Evolutionary conservation across 92 coral and sea anemone species (phyloP), one percentile per base, ranked within the genome.

Genomic region (Pocillopora grandis): DNA sequence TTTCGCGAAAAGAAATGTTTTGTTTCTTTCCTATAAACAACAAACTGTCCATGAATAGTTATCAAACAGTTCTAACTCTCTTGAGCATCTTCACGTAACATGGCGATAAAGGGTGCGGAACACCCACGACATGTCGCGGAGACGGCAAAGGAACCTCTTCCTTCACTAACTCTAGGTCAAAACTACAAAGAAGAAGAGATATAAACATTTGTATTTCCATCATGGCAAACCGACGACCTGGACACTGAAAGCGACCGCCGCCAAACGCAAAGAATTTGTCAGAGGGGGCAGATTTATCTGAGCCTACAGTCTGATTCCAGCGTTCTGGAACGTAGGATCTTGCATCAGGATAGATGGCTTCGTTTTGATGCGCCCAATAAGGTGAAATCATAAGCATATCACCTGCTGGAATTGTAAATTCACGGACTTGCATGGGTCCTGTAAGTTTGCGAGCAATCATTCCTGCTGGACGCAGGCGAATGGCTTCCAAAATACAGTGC

Each of bases 211-310:
- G 88, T 11, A 88, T 84, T 76, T 88, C 91, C 91, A 88, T 78
- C 91, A 88, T 77, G 55, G 91, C 91, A 84, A 88, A 88, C 76
- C 67, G 65, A 19, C 91, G 91, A 52, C 91, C 91, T 2, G 91
- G 91, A 15, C 91, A 88, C 42, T 84, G 91, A 84, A 83, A 88
- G 20, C 91, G 83, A 56, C 88, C 91, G 10, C 91, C 88, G 14
- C 91, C 91, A 64, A 88, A 88, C 56, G 91, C 91, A 62, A 88
- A 71, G 71, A 88, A 84, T 48, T 71, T 88, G n/a, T 88, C 88
- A 5, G 67, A 55, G 33, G 69, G 52, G n/a, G 76, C 17, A 36
- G 78, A 1, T 84, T 66, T 88, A 55, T 84, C 88, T 77, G 81
- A 36, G 81, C 59, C 58, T 33, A 52, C 35, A 17, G 71, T 61